A percentile compares a stretch with the other conserved stretches of the same genome.
These are phyloP conservation scores for Stylophora pistillata DNA, from an alignment of 64 coral and sea anemone genomes.

Conservation along the genomic window DNA sequence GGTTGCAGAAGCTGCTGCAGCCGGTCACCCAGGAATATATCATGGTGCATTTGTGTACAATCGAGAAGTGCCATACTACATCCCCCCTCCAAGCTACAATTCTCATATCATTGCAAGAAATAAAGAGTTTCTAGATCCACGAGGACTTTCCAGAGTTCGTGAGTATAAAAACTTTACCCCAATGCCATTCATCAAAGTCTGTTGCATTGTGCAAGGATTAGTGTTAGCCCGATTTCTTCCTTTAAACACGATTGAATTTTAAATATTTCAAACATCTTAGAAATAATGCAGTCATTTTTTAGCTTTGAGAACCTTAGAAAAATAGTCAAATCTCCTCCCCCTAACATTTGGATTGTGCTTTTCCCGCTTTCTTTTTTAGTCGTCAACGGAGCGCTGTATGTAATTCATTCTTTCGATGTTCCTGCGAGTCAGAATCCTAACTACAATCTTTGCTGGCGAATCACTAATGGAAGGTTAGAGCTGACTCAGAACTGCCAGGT, in stretches of 20 bases:
- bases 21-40: conserved; percentile 5
- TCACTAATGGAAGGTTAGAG: conserved; percentile 30
- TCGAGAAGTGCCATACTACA: conserved; percentile 1
- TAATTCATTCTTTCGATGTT: conserved; percentile 52
- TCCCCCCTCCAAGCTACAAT: not conserved
- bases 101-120: conserved; percentile 6
- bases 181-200: no score
- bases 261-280: no score
- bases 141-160: conserved; percentile 31
- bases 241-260: no score
- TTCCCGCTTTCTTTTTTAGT: conserved; percentile 24
- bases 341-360: not conserved
- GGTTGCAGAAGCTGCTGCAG: not conserved
- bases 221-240: not conserved
- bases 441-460: conserved; percentile 68
- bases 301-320: no score
- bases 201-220: not conserved
- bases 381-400: conserved; percentile 43
- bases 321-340: no score
- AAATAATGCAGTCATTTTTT: no score
- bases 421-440: conserved; percentile 49
- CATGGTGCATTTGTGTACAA: conserved; percentile 25
- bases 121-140: not conserved
- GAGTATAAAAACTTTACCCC: not conserved
- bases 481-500: conserved; percentile 54